Conservation (phyloP, 2,113 vertebrate genomes). For the Zosterops japonicus region DNA sequence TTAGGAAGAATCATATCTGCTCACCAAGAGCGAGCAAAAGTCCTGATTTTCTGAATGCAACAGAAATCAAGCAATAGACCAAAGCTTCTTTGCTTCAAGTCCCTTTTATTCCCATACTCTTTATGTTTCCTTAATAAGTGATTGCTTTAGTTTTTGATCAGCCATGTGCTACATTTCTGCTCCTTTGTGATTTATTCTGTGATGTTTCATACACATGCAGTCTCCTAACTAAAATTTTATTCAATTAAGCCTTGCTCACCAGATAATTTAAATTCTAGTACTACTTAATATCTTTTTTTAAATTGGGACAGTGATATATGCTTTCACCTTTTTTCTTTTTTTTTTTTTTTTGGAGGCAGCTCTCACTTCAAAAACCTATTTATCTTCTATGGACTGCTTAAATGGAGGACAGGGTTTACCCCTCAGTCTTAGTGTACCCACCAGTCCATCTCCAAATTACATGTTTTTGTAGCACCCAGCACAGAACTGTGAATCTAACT, state of each 20-base stretch:
- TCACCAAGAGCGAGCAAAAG: not conserved
- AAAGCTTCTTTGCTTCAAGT: not conserved
- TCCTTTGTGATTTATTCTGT: not conserved
- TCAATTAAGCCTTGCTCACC: not conserved
- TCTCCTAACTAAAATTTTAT: not conserved
- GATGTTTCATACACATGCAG: not conserved
- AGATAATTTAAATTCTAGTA: not conserved
- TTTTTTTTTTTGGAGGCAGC: not conserved
- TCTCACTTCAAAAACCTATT: not conserved
- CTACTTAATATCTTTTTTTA: not conserved
- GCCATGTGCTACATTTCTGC: not conserved
- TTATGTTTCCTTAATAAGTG: not conserved
- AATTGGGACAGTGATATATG: not conserved
- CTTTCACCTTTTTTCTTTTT: not conserved
- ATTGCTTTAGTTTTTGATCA: not conserved
- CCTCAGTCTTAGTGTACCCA: not conserved
- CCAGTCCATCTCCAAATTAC: not conserved
- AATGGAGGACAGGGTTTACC: not conserved
- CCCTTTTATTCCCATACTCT: not conserved
- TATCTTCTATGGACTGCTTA: not conserved
- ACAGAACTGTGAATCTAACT: not conserved
- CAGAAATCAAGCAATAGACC: not conserved
- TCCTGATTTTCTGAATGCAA: not conserved
- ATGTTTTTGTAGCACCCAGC: rapidly evolving
- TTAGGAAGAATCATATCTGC: not conserved